These are phyloP conservation scores for Muntiacus reevesi DNA, from an alignment of 2,113 vertebrate genomes.

Conservation along the genomic window DNA sequence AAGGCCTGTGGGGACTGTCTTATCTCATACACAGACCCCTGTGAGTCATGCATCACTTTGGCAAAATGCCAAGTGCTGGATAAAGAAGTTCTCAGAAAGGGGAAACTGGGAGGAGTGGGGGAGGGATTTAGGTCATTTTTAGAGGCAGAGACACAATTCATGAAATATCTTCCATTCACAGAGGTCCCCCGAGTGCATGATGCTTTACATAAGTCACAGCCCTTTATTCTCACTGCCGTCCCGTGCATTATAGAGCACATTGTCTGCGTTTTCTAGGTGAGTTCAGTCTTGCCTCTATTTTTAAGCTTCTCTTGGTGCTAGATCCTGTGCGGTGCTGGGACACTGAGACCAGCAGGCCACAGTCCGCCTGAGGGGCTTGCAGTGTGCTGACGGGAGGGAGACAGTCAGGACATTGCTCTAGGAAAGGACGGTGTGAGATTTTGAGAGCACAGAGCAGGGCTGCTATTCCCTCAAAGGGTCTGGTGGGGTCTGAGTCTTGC, in stretches of 20 bases:
- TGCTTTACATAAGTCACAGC: neutral
- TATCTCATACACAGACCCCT: neutral
- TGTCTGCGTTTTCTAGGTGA: neutral
- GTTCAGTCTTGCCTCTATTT: neutral
- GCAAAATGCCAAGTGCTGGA: neutral
- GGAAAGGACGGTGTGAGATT: neutral
- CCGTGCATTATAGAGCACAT: neutral
- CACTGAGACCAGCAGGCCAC: neutral
- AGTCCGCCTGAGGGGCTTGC: neutral
- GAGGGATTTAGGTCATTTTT: neutral
- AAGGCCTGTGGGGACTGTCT: no score
- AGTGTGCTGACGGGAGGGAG: neutral
- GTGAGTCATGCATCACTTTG: neutral
- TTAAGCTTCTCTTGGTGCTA: neutral
- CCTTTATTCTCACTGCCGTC: neutral
- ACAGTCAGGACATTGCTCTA: neutral
- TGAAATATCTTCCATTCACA: neutral
- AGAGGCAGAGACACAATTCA: neutral
- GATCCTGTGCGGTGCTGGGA: neutral
- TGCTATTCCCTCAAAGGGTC: neutral
- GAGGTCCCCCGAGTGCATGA: neutral
- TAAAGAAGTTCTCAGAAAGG: neutral
- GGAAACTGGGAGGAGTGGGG: neutral
- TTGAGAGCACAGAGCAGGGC: neutral
- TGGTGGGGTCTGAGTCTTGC: neutral